Base-by-base conservation (phyloP, 2,797 vertebrate species). In the Oreochromis grahami region DNA sequence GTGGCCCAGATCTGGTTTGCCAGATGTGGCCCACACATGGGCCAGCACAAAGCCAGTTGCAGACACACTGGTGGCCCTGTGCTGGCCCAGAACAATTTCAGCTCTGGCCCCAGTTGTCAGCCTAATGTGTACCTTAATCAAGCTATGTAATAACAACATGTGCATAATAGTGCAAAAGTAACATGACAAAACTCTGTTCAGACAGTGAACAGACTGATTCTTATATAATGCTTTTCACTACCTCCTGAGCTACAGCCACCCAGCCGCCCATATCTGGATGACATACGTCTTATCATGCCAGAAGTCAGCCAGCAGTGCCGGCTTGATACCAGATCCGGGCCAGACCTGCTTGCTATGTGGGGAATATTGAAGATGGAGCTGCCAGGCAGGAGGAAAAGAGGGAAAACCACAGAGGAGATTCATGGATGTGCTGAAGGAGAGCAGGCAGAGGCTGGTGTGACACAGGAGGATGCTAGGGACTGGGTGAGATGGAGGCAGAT, bases 21-120 rank as follows among this genome's bases (percentile, higher is more conserved):
- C 51, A 52, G 51, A 12, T 2, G n/a, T 12, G 51, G n/a, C 11
- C 51, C 11, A 24, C 51, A 53, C 51, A 24, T 24, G 11, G 52
- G 21, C 6, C 21, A 53, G 51, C 10, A 52, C 51, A 12, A 52
- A 4, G 5, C 51, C 5, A 52, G 51, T 52, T 52, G 51, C n/a
- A 21, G 10, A 52, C n/a, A 52, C n/a, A 21, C 51, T 52, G n/a
- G 2, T 52, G 51, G n/a, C 3, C n/a, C n/a, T 24, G 6, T 0
- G 21, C 21, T 7, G 51, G 1, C 50, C 0, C 7, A 55, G 53
- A 55, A 55, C 24, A 2, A 24, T 55, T 26, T 26, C 4, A 55
- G 24, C 53, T 55, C 53, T 55, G 53, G 53, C 53, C 13, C 4
- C 24, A 8, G 53, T 26, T 55, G 24, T 26, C 53, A 26, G 24